Base-by-base conservation (phyloP, 2,888 invertebrate genomes). In the Lasioglossum calceatum region DNA sequence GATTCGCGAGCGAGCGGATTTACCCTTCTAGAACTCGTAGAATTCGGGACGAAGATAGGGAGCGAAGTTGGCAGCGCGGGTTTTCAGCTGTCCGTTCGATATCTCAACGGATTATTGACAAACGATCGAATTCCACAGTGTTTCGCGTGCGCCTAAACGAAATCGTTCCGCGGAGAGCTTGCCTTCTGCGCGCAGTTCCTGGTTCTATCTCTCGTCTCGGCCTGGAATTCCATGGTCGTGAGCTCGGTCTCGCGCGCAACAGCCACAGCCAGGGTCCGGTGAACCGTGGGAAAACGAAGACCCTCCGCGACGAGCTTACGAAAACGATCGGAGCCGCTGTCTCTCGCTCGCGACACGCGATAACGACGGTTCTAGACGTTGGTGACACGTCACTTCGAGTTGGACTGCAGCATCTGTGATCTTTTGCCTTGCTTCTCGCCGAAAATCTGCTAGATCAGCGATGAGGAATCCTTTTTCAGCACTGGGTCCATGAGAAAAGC, bases 271-370 rank as follows among this genome's bases (percentile, higher is more conserved):
- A 64, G 79, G 61, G 75, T 84, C 84, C 78, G 78, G 58, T 47
- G 85, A 47, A 87, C 87, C 87, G 85, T 88, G 87, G 85, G 87
- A 87, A 87, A 87, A 87, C 75, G 27, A 79, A 75, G 79, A 73
- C 77, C 71, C 72, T 75, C 78, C 78, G 76, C 44, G 85, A 79
- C 58, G 75, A 75, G 44, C 76, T 75, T 76, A 76, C 71, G 75
- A 32, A 42, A 73, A 19, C 39, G 39, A 61, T 58, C 44, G 44
- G 16, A 23, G 54, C 54, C 54, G 19, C 50, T 50, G 50, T 23
- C 54, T 23, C 54, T 54, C 23, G 23, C 23, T 54, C 54, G 54
- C 54, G 54, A 54, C 54, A 23, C 8, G 23, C 23, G 54, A 54
- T 54, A 54, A 54, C 54, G 54, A 54, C 23, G 19, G 8, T 23